Evolutionary conservation across 2,113 vertebrate genomes (phyloP).

Genomic region (Microcebus jonahi): DNA sequence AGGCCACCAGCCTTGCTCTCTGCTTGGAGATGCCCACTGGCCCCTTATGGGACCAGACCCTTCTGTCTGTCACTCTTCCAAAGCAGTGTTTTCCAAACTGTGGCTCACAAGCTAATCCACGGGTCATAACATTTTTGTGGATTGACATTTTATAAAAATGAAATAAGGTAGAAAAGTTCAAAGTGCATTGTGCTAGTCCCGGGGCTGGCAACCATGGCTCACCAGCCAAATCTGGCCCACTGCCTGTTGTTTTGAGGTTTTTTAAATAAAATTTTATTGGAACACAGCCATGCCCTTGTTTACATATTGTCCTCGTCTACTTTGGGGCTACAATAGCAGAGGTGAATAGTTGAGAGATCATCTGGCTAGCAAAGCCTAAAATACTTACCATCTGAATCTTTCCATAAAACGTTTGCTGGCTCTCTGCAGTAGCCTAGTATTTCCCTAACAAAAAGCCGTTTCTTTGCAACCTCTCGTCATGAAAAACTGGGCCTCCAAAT

Average conservation of each 20-base stretch:
- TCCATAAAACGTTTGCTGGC: neutral
- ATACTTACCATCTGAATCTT: neutral
- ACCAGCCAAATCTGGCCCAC: neutral
- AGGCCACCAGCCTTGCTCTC: neutral
- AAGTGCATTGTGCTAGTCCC: neutral
- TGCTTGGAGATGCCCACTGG: neutral
- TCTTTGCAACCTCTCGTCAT: neutral
- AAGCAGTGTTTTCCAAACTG: neutral
- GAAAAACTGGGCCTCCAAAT: neutral
- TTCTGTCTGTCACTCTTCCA: neutral
- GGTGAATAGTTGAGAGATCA: neutral
- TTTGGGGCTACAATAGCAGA: neutral
- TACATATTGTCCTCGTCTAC: neutral
- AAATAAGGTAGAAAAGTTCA: neutral
- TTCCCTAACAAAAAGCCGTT: neutral
- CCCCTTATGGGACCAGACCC: neutral
- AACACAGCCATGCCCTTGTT: neutral
- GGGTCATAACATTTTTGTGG: neutral
- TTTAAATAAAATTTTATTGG: slow-evolving; percentile 4
- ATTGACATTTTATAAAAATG: neutral
- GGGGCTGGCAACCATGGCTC: neutral
- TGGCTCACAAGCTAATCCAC: neutral
- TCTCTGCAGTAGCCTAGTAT: neutral
- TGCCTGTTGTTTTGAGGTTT: neutral
- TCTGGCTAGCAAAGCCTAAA: neutral